Evolutionary conservation across 2,888 invertebrate genomes (phyloP).

Genomic region (Macrophya alboannulata): DNA sequence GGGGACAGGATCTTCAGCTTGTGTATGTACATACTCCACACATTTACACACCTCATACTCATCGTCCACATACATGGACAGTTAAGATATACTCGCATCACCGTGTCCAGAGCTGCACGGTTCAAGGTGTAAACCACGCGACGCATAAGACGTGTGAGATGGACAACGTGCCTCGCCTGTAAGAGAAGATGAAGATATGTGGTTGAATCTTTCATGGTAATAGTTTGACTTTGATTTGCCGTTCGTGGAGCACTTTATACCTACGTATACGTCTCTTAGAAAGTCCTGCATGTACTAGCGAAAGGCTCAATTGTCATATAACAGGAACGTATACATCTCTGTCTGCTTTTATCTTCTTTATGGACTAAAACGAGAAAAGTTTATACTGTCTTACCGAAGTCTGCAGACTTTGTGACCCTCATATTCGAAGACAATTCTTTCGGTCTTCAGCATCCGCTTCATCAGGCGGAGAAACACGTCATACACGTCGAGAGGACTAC

Average conservation of each 20-base stretch:
- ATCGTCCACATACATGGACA: not conserved
- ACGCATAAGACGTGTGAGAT: not conserved
- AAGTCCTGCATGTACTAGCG: not conserved
- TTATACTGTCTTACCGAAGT: not conserved
- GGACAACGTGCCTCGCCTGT: constrained; percentile 30
- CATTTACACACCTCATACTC: not conserved
- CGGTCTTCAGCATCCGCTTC: not conserved
- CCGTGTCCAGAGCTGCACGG: not conserved
- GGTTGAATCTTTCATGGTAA: constrained; percentile 33
- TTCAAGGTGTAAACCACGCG: not conserved
- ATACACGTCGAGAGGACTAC: not conserved
- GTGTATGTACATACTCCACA: not conserved
- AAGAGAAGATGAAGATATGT: not conserved
- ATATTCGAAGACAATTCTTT: constrained; percentile 10
- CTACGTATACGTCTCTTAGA: not conserved
- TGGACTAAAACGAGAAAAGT: not conserved
- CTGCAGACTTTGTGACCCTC: not conserved
- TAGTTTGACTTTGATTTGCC: constrained; percentile 35
- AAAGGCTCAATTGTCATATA: not conserved
- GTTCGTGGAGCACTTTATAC: not conserved
- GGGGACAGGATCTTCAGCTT: constrained; percentile 27
- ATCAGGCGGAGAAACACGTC: not conserved
- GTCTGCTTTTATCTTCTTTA: not conserved
- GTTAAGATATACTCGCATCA: not conserved
- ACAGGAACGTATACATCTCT: not conserved